Evolutionary conservation across 2,888 invertebrate species (phyloP).

Genomic region (Cremastobaeus sp.): DNA sequence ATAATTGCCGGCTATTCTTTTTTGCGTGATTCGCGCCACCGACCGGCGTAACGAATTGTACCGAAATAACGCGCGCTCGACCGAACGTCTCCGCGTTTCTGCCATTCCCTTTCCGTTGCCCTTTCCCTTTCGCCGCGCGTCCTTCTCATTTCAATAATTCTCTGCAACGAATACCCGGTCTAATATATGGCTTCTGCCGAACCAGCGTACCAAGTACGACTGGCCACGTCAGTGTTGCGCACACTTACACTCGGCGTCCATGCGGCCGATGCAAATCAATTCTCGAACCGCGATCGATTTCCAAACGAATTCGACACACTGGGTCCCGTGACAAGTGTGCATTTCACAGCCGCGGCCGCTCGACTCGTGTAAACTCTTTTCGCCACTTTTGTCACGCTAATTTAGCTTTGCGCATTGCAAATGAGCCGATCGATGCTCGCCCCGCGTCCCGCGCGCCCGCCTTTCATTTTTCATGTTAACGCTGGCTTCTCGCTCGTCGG

Average conservation of each 20-base stretch:
- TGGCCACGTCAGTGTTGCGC: constrained; percentile 58
- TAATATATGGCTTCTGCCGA: constrained; percentile 75
- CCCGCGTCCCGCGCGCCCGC: constrained; percentile 1
- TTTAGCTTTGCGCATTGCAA: constrained; percentile 10
- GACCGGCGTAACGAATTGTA: constrained; percentile 66
- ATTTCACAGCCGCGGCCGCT: constrained; percentile 31
- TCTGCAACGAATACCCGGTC: constrained; percentile 72
- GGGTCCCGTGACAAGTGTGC: constrained; percentile 23
- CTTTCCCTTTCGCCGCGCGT: constrained; percentile 54
- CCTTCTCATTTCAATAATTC: constrained; percentile 75
- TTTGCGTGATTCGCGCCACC: constrained; percentile 54
- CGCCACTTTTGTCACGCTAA: constrained; percentile 4
- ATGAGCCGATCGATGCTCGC: constrained; percentile 29
- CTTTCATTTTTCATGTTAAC: constrained; percentile 49
- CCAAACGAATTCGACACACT: constrained; percentile 50
- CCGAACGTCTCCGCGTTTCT: constrained; percentile 68
- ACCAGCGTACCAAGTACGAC: constrained; percentile 63
- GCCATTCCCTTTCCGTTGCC: too few species aligned
- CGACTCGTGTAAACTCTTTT: constrained; percentile 18
- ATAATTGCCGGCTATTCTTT: constrained; percentile 57
- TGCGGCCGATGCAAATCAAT: constrained; percentile 69
- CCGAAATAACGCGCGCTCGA: constrained; percentile 69
- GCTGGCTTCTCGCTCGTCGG: constrained; percentile 23
- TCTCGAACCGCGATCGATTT: constrained; percentile 48
- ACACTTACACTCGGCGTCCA: constrained; percentile 7